Evolutionary conservation across 2,113 vertebrate genomes (phyloP).

Genomic region (Macaca mulatta): DNA sequence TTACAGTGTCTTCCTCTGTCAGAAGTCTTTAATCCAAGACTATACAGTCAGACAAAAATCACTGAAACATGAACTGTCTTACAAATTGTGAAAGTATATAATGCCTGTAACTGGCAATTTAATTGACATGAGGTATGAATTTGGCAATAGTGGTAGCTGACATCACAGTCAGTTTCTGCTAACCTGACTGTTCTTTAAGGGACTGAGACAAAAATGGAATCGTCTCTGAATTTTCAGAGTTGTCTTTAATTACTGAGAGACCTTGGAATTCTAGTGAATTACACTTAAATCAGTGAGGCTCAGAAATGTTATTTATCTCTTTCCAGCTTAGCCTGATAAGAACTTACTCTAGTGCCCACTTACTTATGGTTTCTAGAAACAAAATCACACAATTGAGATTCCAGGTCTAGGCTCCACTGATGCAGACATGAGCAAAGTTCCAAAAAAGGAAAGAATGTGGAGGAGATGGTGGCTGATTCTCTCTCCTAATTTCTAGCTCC

Average conservation of each 20-base stretch:
- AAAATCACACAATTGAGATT: background rate
- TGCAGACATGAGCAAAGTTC: background rate
- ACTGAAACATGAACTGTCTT: background rate
- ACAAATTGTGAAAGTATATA: background rate
- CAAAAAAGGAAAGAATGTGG: background rate
- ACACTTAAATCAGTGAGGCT: background rate
- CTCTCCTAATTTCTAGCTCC: too few species aligned
- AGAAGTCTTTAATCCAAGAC: background rate
- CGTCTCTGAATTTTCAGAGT: background rate
- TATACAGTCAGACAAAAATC: background rate
- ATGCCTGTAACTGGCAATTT: background rate
- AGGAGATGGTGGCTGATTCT: background rate
- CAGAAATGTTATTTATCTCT: slow-evolving; percentile 5
- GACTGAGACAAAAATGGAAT: background rate
- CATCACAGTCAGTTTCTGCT: background rate
- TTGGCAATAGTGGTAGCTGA: background rate
- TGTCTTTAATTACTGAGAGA: background rate
- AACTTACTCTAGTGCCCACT: background rate
- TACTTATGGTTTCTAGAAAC: background rate
- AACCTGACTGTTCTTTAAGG: background rate
- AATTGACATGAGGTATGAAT: background rate
- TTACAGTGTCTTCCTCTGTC: background rate
- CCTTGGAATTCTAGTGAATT: background rate
- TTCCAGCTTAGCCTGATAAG: background rate
- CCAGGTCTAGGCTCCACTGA: background rate